These are phyloP conservation scores for Coelopa pilipes DNA, from an alignment of 2,888 invertebrate species.

Conservation along the genomic window DNA sequence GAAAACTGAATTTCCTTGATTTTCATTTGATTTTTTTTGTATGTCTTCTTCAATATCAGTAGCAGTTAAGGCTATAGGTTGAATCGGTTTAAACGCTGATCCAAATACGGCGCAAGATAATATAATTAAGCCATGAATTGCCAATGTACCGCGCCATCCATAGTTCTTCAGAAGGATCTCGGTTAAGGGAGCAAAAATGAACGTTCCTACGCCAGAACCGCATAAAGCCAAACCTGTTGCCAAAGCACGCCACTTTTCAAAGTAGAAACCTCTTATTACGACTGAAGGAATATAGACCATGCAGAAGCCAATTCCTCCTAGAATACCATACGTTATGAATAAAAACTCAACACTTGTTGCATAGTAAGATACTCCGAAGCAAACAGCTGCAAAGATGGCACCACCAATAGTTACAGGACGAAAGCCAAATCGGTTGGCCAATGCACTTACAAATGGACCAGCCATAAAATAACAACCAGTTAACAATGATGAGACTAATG, in stretches of 20 bases:
- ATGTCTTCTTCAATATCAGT: constrained; percentile 68
- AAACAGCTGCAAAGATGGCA: constrained; percentile 75
- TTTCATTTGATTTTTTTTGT: no score
- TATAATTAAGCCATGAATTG: constrained; percentile 80
- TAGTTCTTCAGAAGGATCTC: constrained; percentile 71
- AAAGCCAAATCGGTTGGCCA: constrained; percentile 94
- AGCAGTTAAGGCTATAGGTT: constrained; percentile 76
- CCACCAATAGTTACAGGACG: constrained; percentile 88
- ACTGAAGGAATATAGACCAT: constrained; percentile 96
- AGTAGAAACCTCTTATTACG: constrained; percentile 95
- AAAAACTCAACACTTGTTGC: constrained; percentile 79
- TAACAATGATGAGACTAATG: constrained; percentile 87
- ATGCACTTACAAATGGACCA: constrained; percentile 88
- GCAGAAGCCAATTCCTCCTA: constrained; percentile 86
- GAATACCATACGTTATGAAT: constrained; percentile 82
- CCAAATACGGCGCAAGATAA: constrained; percentile 83
- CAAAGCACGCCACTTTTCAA: constrained; percentile 93
- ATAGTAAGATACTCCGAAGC: constrained; percentile 79
- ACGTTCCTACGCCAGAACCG: constrained; percentile 96
- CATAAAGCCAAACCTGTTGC: constrained; percentile 97
- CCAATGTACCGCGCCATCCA: constrained; percentile 82
- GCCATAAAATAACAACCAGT: constrained; percentile 92
- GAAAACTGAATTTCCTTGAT: constrained; percentile 63
- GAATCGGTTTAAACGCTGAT: constrained; percentile 85
- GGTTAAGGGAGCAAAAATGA: constrained; percentile 84